Percentiles rank a stretch among this genome's conserved stretches.
phyloP scores from a whole-genome alignment of 2,113 vertebrate species.

The Gobio gobio region DNA sequence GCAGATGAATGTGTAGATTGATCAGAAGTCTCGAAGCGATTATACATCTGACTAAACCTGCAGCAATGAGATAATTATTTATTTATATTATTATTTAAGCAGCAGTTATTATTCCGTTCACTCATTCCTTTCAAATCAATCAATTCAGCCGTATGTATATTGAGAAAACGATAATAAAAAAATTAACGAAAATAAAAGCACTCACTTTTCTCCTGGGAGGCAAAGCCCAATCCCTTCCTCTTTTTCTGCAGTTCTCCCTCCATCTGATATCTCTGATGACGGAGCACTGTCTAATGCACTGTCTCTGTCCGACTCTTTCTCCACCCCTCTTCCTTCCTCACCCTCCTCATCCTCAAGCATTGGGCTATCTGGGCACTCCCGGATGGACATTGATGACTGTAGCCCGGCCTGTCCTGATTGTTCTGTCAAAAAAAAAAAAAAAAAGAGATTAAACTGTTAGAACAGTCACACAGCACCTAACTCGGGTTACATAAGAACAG shows the following conservation, averaged over 20 bases:
- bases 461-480: not conserved
- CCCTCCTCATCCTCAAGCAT: constrained; percentile 83
- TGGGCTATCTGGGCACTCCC: constrained; percentile 72
- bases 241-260: constrained; percentile 78
- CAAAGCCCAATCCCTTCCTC: constrained; percentile 80
- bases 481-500: not conserved
- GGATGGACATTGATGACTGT: constrained; percentile 77
- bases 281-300: constrained; percentile 87
- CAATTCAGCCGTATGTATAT: not conserved
- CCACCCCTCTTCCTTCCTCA: constrained; percentile 73
- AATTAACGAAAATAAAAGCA: not conserved
- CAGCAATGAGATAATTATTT: not conserved
- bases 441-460: not conserved
- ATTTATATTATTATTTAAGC: not conserved
- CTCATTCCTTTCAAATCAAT: not conserved
- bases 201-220: constrained; percentile 89
- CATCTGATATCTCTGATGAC: constrained; percentile 81
- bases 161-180: not conserved
- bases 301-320: constrained; percentile 87
- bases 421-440: not conserved
- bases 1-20: constrained; percentile 90
- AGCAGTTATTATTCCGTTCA: not conserved
- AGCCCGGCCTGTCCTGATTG: constrained; percentile 73
- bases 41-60: constrained; percentile 83
- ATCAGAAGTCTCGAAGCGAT: constrained; percentile 86